Evolutionary conservation across 2,888 invertebrate genomes (phyloP).

Genomic region (Drosophila gaucha): DNA sequence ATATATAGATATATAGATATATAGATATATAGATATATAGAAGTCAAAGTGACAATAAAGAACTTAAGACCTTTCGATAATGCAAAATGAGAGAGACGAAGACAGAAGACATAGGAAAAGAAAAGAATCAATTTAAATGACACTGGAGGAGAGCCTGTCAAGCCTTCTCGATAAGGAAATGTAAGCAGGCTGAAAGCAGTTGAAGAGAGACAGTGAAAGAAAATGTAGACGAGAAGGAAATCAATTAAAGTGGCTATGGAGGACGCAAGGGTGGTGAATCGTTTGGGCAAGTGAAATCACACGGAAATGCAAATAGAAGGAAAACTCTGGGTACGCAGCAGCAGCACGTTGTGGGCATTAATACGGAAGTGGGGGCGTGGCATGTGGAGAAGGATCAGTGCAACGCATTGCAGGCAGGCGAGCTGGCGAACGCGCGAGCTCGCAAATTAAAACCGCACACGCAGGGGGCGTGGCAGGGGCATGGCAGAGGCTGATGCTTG

Average conservation of each 20-base stretch:
- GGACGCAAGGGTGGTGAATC: constrained; percentile 6
- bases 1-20: too few relatives aligned
- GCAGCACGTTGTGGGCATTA: constrained; percentile 13
- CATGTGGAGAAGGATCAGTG: constrained; percentile 44
- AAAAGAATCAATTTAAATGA: not conserved
- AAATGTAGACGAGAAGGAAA: constrained; percentile 25
- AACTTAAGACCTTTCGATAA: too few relatives aligned
- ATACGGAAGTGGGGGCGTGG: constrained; percentile 27
- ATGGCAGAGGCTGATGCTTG: constrained; percentile 47
- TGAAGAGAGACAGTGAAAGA: not conserved
- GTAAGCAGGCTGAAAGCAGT: not conserved
- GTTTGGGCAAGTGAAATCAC: constrained; percentile 57
- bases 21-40: too few relatives aligned
- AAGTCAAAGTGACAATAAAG: too few relatives aligned
- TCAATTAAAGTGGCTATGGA: constrained; percentile 53
- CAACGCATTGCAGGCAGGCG: constrained; percentile 21
- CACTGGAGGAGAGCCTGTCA: too few relatives aligned
- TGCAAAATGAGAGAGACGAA: too few relatives aligned
- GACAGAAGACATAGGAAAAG: too few relatives aligned
- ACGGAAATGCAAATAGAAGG: constrained; percentile 49
- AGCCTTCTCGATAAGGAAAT: not conserved
- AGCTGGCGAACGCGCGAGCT: constrained; percentile 19
- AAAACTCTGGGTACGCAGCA: constrained; percentile 16
- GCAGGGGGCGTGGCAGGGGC: constrained; percentile 27
- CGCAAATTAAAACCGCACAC: constrained; percentile 75